Base-by-base conservation (phyloP, 2,797 vertebrate genomes). In the Phalanger gymnotis region DNA sequence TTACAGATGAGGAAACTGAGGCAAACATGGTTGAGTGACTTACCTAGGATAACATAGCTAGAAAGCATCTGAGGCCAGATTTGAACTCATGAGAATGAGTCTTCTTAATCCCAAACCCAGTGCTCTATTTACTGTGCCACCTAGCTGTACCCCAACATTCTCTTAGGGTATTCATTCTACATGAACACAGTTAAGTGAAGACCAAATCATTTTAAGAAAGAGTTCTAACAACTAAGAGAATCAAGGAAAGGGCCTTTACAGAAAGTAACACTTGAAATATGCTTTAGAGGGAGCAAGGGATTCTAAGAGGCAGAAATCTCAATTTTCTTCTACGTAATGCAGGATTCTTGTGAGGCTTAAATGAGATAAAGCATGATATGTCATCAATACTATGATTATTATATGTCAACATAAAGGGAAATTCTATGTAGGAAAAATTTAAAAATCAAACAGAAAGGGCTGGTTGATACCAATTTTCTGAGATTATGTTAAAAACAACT, bases 381-480 rank as follows among this genome's bases (percentile, higher is more conserved):
- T 66, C 34, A 61, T 66, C 4, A n/a, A 16, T 5, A 16, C 4
- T 19, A 16, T 66, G 34, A 34, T 61, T 34, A 14, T 61, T 66
- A n/a, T n/a, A 66, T 40, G 25, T 91, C 90, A 81, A 91, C 31
- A 16, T 56, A 73, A 95, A 91, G 40, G n/a, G 92, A 90, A 90
- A 13, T 2, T 0, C 56, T 5, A 54, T 56, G 56, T 2, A 54
- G 3, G 25, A 54, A 40, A 4, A 47, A 53, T 28, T 3, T 19
- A 47, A 81, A 89, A 51, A 81, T 31, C 10, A 13, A 54, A 40
- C 28, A 55, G 52, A 90, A 54, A 34, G 19, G 57, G 22, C 27
- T 92, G 12, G 34, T 19, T 14, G 7, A 53, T 25, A 27, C 27
- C 66, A 73, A 25, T 16, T 94, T 91, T 11, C 40, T 61, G 28